phyloP scores from a whole-genome alignment of 2,888 invertebrate genomes.

The Cryptus armator region DNA sequence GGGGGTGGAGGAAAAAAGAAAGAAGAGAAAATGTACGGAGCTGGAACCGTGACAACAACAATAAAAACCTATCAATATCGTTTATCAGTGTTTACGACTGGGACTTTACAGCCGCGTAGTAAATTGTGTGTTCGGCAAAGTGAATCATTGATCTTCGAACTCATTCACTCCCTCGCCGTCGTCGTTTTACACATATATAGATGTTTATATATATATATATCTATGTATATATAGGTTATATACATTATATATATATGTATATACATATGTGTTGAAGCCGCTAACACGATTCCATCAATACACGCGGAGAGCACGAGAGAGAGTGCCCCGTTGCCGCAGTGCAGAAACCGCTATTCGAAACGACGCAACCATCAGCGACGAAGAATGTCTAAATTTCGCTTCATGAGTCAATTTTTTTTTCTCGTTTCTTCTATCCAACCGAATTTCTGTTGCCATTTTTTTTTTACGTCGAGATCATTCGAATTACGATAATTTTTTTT shows the following conservation, averaged over 20 bases:
- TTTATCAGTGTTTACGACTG: constrained; percentile 69
- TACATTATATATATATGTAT: constrained; percentile 7
- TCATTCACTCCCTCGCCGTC: constrained; percentile 63
- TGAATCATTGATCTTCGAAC: constrained; percentile 70
- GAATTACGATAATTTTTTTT: too few species aligned
- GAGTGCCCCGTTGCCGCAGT: constrained; percentile 54
- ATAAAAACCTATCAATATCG: constrained; percentile 69
- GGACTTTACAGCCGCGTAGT: constrained; percentile 65
- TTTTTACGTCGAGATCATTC: neutral
- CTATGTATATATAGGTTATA: constrained; percentile 1
- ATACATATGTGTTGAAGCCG: neutral
- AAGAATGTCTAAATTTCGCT: constrained; percentile 14
- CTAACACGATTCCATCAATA: constrained; percentile 51
- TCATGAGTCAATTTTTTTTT: neutral
- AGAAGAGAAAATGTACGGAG: constrained; percentile 44
- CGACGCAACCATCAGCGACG: constrained; percentile 33
- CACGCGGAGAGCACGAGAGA: constrained; percentile 28
- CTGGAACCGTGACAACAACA: constrained; percentile 60
- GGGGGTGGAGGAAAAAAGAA: constrained; percentile 46
- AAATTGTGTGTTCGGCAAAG: constrained; percentile 67
- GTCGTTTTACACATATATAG: constrained; percentile 35
- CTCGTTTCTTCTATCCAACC: neutral
- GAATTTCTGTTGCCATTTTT: neutral
- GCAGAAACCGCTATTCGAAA: constrained; percentile 60
- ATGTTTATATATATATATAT: neutral